Percentiles rank a stretch among this genome's conserved stretches.
phyloP scores from a whole-genome alignment of 1,140 invertebrate genomes.

The Homalodisca vitripennis region DNA sequence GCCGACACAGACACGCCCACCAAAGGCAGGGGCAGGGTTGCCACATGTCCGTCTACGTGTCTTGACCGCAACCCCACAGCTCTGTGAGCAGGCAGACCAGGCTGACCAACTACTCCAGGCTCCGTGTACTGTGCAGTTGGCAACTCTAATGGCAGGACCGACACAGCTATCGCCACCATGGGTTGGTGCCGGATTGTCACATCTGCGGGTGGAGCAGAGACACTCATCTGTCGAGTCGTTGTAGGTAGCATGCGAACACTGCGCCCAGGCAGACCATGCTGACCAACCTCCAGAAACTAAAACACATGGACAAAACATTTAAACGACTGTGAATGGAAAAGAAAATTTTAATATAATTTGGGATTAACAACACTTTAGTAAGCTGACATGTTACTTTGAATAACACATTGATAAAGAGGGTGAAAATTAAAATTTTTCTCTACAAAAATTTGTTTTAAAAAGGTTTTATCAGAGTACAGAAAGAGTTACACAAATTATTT shows the following conservation, averaged over 20 bases:
- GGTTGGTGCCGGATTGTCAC: conserved; percentile 78
- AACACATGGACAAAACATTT: too few species aligned
- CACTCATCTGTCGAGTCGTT: conserved; percentile 60
- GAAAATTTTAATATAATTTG: too few species aligned
- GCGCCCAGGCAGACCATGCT: conserved; percentile 66
- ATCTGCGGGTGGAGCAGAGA: conserved; percentile 71
- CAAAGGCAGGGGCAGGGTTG: conserved; percentile 77
- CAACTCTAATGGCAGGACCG: conserved; percentile 57
- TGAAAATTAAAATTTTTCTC: too few species aligned
- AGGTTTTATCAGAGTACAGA: too few species aligned
- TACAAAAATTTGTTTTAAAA: too few species aligned
- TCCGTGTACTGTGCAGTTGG: conserved; percentile 80
- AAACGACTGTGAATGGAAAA: too few species aligned
- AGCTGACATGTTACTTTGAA: too few species aligned
- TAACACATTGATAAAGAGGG: too few species aligned
- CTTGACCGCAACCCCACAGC: conserved; percentile 76
- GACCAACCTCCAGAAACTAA: conserved; percentile 75
- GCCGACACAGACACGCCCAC: conserved; percentile 81
- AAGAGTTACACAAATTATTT: too few species aligned
- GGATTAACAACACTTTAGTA: too few species aligned
- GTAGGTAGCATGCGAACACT: conserved; percentile 54
- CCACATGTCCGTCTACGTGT: conserved; percentile 74
- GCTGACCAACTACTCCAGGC: conserved; percentile 85
- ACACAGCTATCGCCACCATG: conserved; percentile 68
- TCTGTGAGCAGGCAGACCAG: conserved; percentile 82